These are phyloP conservation scores for Aphis gossypii DNA, from an alignment of 1,140 invertebrate species.

Conservation along the genomic window DNA sequence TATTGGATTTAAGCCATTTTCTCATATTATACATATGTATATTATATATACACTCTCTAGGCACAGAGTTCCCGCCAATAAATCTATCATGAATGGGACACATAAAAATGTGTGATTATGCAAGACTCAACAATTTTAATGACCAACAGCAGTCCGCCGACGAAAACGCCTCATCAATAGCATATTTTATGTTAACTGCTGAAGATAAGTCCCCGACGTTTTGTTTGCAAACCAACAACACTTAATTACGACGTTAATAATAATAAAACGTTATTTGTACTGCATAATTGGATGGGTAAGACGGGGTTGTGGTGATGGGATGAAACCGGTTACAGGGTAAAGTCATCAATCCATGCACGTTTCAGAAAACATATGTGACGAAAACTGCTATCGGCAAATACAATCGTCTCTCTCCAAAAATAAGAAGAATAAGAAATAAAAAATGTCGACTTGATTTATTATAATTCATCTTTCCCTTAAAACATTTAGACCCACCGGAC, in stretches of 20 bases:
- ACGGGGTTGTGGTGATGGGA: not conserved
- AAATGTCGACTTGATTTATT: constrained; percentile 46
- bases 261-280: not conserved
- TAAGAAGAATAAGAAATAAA: not conserved
- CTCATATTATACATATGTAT: not conserved
- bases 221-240: not conserved
- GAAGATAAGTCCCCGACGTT: not conserved
- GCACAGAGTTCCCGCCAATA: constrained; percentile 9
- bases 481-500: not conserved
- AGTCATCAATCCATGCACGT: not conserved
- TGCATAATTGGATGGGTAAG: not conserved
- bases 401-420: not conserved
- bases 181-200: not conserved
- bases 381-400: constrained; percentile 38
- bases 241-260: not conserved
- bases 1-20: constrained; percentile 41
- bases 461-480: constrained; percentile 17
- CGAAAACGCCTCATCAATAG: not conserved
- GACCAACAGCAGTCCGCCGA: not conserved
- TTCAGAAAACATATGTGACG: constrained; percentile 36
- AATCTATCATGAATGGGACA: constrained; percentile 43
- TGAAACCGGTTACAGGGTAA: constrained; percentile 35
- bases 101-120: not conserved
- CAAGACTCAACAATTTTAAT: constrained; percentile 25
- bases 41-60: not conserved